Base-by-base conservation (phyloP, 2,113 vertebrate genomes). In the Odobenus rosmarus region DNA sequence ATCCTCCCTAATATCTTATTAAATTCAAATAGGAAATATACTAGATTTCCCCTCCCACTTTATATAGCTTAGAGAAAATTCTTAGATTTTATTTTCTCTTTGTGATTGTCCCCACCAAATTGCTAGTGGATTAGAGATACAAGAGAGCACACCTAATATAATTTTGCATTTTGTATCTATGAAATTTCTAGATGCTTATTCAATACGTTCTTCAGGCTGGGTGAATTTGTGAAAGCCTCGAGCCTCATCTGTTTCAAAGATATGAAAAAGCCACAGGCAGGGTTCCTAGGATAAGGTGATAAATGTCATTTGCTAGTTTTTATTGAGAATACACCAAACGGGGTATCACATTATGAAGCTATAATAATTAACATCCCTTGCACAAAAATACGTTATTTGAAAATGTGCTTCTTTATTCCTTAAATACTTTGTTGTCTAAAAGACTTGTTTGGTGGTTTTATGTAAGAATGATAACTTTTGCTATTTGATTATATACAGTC, bases 221-320 rank as follows among this genome's bases (percentile, higher is more conserved):
- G 6, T 74, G 39, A 61, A 4, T 88, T 90, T 90, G 51, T 88
- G 49, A 51, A 95, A 76, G 7, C 5, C 6, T 49, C 8, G 61
- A 36, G 14, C 15, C 15, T 84, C 31, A 85, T n/a, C 31, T 93
- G 3, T 87, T 39, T 49, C 80, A 95, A 85, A 96, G 23, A 71
- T 11, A 57, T 69, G n/a, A 71, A 82, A 88, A 76, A 39, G 36
- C 18, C 0, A 4, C 76, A 94, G 42, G 26, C 36, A 92, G 1
- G 14, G 74, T 91, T 88, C 90, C 85, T 93, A 87, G 23, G 33
- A 93, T 88, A 87, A 82, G 6, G 12, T 90, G 69, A 51, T 39
- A 94, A 90, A 95, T 88, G 53, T 57, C 46, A 88, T 92, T 95
- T 92, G 19, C 4, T 59, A 28, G 49, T 83, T 95, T 97, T 95